Evolutionary conservation across 2,888 invertebrate genomes (phyloP), one percentile per base, ranked within the genome.

Genomic region (Antheraea yamamai): DNA sequence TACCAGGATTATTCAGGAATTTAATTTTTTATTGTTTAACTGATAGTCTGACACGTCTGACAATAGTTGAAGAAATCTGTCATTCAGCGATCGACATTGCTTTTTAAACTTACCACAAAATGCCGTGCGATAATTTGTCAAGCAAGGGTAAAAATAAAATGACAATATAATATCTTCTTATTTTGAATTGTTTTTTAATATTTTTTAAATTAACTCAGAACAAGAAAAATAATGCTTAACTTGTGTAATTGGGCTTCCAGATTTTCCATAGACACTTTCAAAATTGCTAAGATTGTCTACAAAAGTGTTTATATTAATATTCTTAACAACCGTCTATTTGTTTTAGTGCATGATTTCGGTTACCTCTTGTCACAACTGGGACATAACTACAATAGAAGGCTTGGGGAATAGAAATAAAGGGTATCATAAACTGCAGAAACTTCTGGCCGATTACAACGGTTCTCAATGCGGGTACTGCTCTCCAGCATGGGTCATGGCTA

Each of bases 371-470:
- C 89, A 94, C 55, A 93, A 96, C 47, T 97, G 97, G 97, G 95
- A 95, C 73, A 96, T 97, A 55, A 95, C 95, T 35, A 97, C 97
- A 0, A 90, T 97, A n/a, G 97, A 97, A 85, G 96, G 96, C 0
- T 87, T 97, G n/a, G 97, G 97, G 4, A 95, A 95, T 83, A 92
- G 93, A 74, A 89, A 90, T 76, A 89, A 88, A 4, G 96, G 97
- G 0, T 97, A 96, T 84, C 96, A 97, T 81, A 89, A 93, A 0
- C 90, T 97, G 20, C 97, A 97, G 83, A 89, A 91, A 73, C 89
- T 93, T 0, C 86, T 97, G 23, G 96, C 96, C 0, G 89, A 95
- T 30, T 92, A 95, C 81, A 96, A 96, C 82, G 97, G 96, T 0
- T 95, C 96, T 0, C 97, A 97, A 84, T 97, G 97, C 82, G 97